phyloP scores from a whole-genome alignment of 1,140 invertebrate genomes.

The Penaeus chinensis region DNA sequence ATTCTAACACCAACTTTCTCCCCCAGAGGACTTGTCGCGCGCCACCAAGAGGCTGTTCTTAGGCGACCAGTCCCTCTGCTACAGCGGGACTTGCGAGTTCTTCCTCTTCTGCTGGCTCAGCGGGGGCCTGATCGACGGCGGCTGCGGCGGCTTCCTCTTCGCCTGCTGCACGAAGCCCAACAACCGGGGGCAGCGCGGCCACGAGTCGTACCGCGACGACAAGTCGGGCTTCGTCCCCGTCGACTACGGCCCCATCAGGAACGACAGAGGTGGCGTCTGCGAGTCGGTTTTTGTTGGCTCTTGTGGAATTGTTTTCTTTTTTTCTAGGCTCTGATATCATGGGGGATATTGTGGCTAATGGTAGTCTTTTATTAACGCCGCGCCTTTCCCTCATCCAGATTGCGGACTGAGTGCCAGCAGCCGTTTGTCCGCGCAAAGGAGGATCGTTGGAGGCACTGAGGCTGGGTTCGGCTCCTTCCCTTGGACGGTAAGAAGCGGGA shows the following conservation, averaged over 20 bases:
- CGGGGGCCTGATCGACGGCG: constrained; percentile 86
- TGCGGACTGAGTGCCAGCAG: constrained; percentile 86
- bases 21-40: constrained; percentile 32
- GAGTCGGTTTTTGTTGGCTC: too few species aligned
- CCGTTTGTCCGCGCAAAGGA: constrained; percentile 81
- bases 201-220: constrained; percentile 72
- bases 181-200: constrained; percentile 64
- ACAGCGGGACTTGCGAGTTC: constrained; percentile 87
- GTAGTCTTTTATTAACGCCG: neutral
- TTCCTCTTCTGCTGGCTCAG: constrained; percentile 93
- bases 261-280: constrained; percentile 76
- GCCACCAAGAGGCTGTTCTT: constrained; percentile 64
- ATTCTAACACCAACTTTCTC: neutral
- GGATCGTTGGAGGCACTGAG: constrained; percentile 93
- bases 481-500: constrained; percentile 78
- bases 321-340: too few species aligned
- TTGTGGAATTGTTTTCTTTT: too few species aligned
- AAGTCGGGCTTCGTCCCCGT: constrained; percentile 63
- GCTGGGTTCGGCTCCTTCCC: constrained; percentile 94
- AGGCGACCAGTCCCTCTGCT: constrained; percentile 72
- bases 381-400: constrained; percentile 71
- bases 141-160: constrained; percentile 84
- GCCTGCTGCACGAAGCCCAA: constrained; percentile 83
- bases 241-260: constrained; percentile 78
- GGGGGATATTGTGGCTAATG: too few species aligned